These are phyloP conservation scores for Cephus runcator DNA, from an alignment of 2,888 invertebrate species.

Conservation along the genomic window DNA sequence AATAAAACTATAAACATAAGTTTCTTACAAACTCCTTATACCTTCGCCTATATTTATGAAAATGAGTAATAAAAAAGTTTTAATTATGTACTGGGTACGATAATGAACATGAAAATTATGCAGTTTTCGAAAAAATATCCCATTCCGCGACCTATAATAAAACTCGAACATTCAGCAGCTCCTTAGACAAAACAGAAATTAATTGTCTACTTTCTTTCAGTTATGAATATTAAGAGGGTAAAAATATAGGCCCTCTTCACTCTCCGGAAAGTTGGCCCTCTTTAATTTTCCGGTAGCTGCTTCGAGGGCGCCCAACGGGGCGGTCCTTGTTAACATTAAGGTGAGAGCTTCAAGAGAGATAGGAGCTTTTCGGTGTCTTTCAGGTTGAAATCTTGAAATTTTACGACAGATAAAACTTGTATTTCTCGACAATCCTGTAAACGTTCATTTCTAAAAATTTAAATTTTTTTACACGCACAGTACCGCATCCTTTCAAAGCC, in stretches of 20 bases:
- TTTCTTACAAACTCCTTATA: background rate
- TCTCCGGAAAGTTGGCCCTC: conserved; percentile 46
- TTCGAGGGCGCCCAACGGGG: conserved; percentile 20
- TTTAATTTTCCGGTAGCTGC: conserved; percentile 54
- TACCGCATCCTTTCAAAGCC: background rate
- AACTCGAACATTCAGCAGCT: conserved; percentile 22
- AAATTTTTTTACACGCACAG: background rate
- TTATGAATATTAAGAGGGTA: conserved; percentile 52
- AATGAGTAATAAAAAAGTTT: background rate
- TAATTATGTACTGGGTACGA: background rate
- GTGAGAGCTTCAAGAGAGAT: conserved; percentile 22
- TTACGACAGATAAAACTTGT: background rate
- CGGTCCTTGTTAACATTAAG: conserved; percentile 34
- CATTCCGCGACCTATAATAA: conserved; percentile 10
- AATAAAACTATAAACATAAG: background rate
- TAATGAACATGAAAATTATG: conserved; percentile 11
- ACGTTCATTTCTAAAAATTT: background rate
- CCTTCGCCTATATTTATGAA: background rate
- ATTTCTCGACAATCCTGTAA: background rate
- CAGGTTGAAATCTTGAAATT: background rate
- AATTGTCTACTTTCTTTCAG: conserved; percentile 39
- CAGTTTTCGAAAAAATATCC: conserved; percentile 14
- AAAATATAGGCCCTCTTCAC: conserved; percentile 40
- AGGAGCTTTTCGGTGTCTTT: background rate
- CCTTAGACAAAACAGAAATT: conserved; percentile 18